Evolutionary conservation across 2,113 vertebrate genomes (phyloP).

Genomic region (Phalacrocorax aristotelis): DNA sequence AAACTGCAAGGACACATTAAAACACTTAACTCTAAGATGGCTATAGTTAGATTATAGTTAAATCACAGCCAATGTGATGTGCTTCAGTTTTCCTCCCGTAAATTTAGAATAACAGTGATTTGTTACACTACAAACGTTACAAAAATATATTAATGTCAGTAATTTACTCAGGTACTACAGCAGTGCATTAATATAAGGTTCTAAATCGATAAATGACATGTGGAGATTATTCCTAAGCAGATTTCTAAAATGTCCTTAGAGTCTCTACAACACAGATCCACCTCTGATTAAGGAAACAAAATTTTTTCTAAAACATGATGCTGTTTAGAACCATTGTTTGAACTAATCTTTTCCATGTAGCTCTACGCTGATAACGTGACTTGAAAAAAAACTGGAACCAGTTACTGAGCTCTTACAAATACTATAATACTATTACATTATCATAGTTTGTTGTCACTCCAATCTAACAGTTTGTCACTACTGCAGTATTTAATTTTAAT

Average conservation of each 20-base stretch:
- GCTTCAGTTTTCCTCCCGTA: neutral
- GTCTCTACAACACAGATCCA: neutral
- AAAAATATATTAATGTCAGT: neutral
- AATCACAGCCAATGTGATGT: neutral
- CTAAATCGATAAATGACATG: neutral
- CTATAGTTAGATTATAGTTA: neutral
- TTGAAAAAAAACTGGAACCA: neutral
- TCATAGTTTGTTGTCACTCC: neutral
- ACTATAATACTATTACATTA: neutral
- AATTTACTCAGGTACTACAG: neutral
- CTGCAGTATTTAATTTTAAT: neutral
- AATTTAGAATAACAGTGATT: neutral
- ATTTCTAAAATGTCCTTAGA: neutral
- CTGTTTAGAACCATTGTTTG: neutral
- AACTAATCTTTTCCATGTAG: neutral
- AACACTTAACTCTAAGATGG: neutral
- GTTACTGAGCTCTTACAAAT: neutral
- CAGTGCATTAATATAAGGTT: neutral
- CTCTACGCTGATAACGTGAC: neutral
- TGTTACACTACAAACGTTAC: neutral
- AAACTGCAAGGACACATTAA: neutral
- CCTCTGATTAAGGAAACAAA: neutral
- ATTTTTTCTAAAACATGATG: neutral
- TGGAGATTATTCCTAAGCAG: neutral
- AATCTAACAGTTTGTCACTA: neutral